Evolutionary conservation across 2,888 invertebrate species (phyloP).

Genomic region (Conops quadrifasciatus): DNA sequence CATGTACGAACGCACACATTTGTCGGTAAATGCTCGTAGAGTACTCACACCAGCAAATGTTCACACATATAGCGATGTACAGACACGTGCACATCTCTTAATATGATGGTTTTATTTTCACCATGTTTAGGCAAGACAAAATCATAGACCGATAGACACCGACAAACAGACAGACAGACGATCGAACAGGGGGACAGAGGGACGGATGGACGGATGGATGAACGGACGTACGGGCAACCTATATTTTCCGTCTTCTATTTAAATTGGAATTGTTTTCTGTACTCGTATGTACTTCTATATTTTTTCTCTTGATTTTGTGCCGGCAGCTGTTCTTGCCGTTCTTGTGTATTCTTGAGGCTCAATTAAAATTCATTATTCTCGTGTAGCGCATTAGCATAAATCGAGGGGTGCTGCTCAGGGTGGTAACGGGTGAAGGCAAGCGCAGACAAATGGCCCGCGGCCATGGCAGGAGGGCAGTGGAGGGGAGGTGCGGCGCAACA

Average conservation of each 20-base stretch:
- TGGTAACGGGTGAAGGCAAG: not conserved
- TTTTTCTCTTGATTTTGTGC: not conserved
- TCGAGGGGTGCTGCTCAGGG: constrained; percentile 9
- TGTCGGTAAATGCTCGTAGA: too few species aligned
- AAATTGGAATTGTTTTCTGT: constrained; percentile 18
- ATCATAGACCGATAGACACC: not conserved
- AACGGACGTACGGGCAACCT: constrained; percentile 7
- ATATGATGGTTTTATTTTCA: not conserved
- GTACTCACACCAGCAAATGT: too few species aligned
- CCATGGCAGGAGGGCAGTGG: not conserved
- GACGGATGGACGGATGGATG: too few species aligned
- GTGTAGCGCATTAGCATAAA: constrained; percentile 19
- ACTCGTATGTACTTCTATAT: not conserved
- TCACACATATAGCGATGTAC: too few species aligned
- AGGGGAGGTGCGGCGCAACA: too few species aligned
- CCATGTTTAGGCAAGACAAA: constrained; percentile 23
- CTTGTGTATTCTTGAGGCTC: constrained; percentile 17
- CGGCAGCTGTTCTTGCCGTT: constrained; percentile 19
- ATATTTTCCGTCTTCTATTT: constrained; percentile 21
- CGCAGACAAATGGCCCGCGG: not conserved
- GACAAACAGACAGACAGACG: too few species aligned
- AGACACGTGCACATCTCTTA: not conserved
- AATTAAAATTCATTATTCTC: constrained; percentile 35
- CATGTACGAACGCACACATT: too few species aligned
- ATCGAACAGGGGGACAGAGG: too few species aligned